Evolutionary conservation across 2,113 vertebrate genomes (phyloP), one percentile per base, ranked within the genome.

Genomic region (Speoplatyrhinus poulsoni): DNA sequence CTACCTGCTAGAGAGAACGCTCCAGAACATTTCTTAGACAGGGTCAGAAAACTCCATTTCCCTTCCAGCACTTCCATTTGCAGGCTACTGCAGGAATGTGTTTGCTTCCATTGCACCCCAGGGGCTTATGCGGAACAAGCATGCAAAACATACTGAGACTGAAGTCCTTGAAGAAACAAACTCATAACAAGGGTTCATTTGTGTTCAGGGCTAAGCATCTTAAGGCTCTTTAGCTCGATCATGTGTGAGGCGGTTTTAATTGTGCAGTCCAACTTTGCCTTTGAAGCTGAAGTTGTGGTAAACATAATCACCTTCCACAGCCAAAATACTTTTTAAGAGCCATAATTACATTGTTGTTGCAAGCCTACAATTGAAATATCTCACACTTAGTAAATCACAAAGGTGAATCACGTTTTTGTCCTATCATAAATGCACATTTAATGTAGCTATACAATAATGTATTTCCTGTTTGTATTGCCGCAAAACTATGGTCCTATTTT

Each of bases 81-180:
- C 16, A 53, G 64, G 49, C 75, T 75, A 16, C 70, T 65, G 73
- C 53, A 86, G 77, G 73, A 88, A 87, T 87, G 82, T 85, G 69
- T 76, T 75, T 1, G 4, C 60, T 60, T 73, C 70, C 17, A 64
- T 36, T 57, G 64, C 73, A 57, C 76, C 77, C 81, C 4, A 66
- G 80, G 82, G 81, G 76, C 68, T 60, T 70, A 52, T 77, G 65
- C 82, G 70, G 69, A 60, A 9, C 8, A 83, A 65, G 67, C 72
- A 62, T 33, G n/a, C 73, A 19, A 65, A 81, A 62, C 71, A 69
- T 36, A 58, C 62, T 19, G 55, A 54, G 70, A n/a, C 73, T 62
- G 69, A 60, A 78, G 73, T 70, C 62, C 41, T 62, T 0, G 62
- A 48, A 66, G 69, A 72, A 68, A 62, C 65, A 7, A 75, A 41